Base-by-base conservation (phyloP, 2,888 invertebrate genomes). In the Aleiodes testaceus region DNA sequence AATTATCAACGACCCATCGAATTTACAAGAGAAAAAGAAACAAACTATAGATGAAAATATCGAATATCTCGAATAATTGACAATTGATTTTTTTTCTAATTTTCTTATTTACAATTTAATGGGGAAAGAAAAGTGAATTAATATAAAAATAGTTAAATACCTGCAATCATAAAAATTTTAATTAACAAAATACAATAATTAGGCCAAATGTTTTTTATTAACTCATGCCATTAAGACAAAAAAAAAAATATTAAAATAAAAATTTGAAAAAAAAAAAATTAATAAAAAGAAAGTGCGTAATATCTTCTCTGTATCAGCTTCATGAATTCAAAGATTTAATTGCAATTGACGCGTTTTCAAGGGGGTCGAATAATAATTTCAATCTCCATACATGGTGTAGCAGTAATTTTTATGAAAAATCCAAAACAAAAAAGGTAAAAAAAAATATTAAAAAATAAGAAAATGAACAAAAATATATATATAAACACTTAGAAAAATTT, bases 311-410 rank as follows among this genome's bases (percentile, higher is more conserved):
- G 36, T 36, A 36, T 36, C 36, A 36, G 36, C 49, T 69, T 44
- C 26, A 59, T 30, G 36, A 42, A 20, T 61, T 45, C 22, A n/a
- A 55, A 12, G 12, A 26, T 55, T 47, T 45, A 22, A 44, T 45
- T 64, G 26, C 61, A 20, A 16, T 68, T 52, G 61, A 47, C 11
- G 59, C 30, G 42, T 49, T 36, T 47, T 44, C n/a, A 14, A 49
- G 45, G 42, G 16, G 18, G 30, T 50, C 68, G 49, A 68, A 3
- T 36, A 50, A 14, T 61, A 59, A 22, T 59, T 49, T 49, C 42
- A 68, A 30, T 68, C 59, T 61, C 47, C 68, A 47, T 68, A 64
- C 64, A 64, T 72, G 68, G 59, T 72, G 66, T 63, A 72, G 61
- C 63, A 49, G 49, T 71, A 67, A 61, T 69, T 63, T 64, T 42